Conservation (phyloP, 2,113 vertebrate species). For the Pandion haliaetus region DNA sequence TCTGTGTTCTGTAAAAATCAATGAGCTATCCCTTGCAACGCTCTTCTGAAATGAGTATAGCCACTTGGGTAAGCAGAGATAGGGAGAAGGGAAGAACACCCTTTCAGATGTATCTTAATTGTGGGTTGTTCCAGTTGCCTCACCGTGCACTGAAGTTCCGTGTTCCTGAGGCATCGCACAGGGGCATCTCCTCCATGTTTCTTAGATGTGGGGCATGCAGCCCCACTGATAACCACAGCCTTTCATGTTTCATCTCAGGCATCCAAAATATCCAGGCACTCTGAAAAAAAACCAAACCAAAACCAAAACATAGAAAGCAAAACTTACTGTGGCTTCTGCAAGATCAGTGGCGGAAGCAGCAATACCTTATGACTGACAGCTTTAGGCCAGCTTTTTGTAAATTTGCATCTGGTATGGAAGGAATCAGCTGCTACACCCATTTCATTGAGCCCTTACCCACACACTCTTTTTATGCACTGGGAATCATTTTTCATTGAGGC, state of each 20-base stretch:
- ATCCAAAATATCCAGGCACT: neutral
- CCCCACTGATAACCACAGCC: neutral
- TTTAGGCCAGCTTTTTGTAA: neutral
- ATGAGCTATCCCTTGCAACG: accelerated
- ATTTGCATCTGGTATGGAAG: neutral
- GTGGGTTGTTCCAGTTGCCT: accelerated
- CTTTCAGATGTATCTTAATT: accelerated
- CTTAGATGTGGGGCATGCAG: too few relatives aligned
- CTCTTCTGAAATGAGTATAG: neutral
- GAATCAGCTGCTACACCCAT: neutral
- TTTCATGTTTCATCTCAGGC: accelerated
- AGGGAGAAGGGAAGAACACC: neutral
- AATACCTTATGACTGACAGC: accelerated
- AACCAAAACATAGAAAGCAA: neutral
- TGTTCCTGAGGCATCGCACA: neutral
- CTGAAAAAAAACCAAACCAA: neutral
- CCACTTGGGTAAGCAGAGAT: accelerated
- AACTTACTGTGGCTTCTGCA: neutral
- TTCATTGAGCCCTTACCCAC: neutral
- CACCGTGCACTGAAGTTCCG: accelerated
- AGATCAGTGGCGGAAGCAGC: accelerated
- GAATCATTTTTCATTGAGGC: neutral
- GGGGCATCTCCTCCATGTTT: accelerated
- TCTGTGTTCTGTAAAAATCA: neutral
- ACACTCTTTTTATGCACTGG: neutral